Conservation (phyloP, 1,140 invertebrate species). For the Melitaea cinxia region DNA sequence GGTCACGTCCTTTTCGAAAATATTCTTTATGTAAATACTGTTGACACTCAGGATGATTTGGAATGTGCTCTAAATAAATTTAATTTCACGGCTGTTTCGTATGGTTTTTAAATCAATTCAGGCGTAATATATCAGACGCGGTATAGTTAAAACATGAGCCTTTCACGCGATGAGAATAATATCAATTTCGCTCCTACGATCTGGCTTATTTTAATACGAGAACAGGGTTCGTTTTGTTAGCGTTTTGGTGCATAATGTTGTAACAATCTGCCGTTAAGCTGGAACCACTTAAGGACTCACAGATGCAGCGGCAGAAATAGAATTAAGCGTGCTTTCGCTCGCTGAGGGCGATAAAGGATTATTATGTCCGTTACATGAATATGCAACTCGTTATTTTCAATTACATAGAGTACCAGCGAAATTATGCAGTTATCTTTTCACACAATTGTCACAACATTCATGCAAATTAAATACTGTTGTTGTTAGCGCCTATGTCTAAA, state of each 20-base stretch:
- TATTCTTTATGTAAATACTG: slow-evolving; percentile 75
- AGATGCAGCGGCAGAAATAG: slow-evolving; percentile 54
- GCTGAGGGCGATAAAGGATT: slow-evolving; percentile 46
- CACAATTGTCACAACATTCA: slow-evolving; percentile 46
- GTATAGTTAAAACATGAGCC: slow-evolving; percentile 42
- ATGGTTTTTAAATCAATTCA: slow-evolving; percentile 59
- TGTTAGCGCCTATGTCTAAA: background rate
- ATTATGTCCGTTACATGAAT: slow-evolving; percentile 50
- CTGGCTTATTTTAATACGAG: slow-evolving; percentile 24
- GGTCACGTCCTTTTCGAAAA: slow-evolving; percentile 65
- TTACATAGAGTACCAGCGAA: slow-evolving; percentile 47
- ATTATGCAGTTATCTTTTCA: slow-evolving; percentile 41
- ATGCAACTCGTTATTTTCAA: slow-evolving; percentile 67
- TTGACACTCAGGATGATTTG: slow-evolving; percentile 64
- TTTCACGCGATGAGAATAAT: slow-evolving; percentile 53
- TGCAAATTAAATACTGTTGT: background rate
- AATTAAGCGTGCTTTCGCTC: slow-evolving; percentile 44
- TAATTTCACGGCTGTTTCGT: slow-evolving; percentile 68
- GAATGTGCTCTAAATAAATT: slow-evolving; percentile 75
- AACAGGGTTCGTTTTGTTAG: slow-evolving; percentile 22
- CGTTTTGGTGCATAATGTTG: slow-evolving; percentile 24
- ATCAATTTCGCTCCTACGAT: slow-evolving; percentile 26
- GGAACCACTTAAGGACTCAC: slow-evolving; percentile 47
- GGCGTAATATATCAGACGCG: slow-evolving; percentile 55
- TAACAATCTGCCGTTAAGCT: slow-evolving; percentile 42